These are phyloP conservation scores for Suillia variegata DNA, from an alignment of 2,888 invertebrate species.

Conservation along the genomic window DNA sequence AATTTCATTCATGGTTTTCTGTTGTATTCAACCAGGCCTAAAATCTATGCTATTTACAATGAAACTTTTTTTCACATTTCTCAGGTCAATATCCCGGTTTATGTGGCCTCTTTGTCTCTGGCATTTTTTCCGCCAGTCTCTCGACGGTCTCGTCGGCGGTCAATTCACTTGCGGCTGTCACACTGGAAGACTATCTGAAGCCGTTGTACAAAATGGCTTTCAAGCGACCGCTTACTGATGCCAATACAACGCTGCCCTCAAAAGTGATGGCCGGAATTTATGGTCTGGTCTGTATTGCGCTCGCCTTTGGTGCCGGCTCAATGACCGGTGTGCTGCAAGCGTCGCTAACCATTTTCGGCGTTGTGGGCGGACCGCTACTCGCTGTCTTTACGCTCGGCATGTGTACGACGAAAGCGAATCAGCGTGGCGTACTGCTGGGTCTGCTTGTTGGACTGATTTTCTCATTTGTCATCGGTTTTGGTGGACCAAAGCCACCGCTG, in stretches of 20 bases:
- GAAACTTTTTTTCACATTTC: neutral
- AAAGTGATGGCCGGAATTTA: slow-evolving; percentile 75
- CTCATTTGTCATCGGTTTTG: slow-evolving; percentile 84
- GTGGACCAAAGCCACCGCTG: slow-evolving; percentile 72
- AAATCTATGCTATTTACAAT: neutral
- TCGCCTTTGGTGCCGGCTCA: slow-evolving; percentile 82
- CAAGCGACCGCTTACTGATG: slow-evolving; percentile 59
- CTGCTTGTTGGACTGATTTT: slow-evolving; percentile 69
- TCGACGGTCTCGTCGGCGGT: slow-evolving; percentile 91
- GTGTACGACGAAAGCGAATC: slow-evolving; percentile 75
- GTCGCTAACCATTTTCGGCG: slow-evolving; percentile 83
- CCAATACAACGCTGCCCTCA: slow-evolving; percentile 64
- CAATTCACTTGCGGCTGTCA: slow-evolving; percentile 89
- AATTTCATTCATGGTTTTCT: neutral
- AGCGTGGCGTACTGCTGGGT: slow-evolving; percentile 74
- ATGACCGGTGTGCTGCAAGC: slow-evolving; percentile 85
- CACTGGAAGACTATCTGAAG: slow-evolving; percentile 84
- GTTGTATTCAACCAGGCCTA: too few species aligned
- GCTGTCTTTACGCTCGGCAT: slow-evolving; percentile 86
- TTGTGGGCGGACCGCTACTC: slow-evolving; percentile 83
- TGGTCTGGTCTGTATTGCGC: slow-evolving; percentile 76
- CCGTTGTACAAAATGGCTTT: slow-evolving; percentile 61
- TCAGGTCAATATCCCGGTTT: slow-evolving; percentile 72
- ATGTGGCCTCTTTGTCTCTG: slow-evolving; percentile 87
- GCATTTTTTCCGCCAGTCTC: slow-evolving; percentile 89